phyloP scores from a whole-genome alignment of 2,113 vertebrate genomes.

The Cheilinus undulatus region DNA sequence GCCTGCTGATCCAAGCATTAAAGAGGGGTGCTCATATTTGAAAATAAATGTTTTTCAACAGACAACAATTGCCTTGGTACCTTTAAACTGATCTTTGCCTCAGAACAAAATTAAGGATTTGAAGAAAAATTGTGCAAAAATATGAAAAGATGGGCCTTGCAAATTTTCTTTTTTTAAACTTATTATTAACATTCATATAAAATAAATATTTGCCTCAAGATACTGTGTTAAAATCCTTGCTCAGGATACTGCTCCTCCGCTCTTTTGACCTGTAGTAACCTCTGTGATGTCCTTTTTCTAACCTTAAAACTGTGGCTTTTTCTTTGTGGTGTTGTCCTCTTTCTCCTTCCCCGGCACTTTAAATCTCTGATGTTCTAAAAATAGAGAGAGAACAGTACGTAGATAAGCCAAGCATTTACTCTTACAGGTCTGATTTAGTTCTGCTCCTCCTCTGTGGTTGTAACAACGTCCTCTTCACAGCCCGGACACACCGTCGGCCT shows the following conservation, averaged over 20 bases:
- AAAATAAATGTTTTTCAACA: too few relatives aligned
- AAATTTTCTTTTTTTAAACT: neutral
- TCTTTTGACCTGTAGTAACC: conserved; percentile 39
- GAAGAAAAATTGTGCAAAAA: neutral
- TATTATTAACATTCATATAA: neutral
- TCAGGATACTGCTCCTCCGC: conserved; percentile 56
- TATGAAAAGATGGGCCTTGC: neutral
- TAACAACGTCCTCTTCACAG: conserved; percentile 77
- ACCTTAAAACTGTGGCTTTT: conserved; percentile 60
- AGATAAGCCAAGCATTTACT: conserved; percentile 55
- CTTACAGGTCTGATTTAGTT: conserved; percentile 62
- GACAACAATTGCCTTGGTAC: neutral
- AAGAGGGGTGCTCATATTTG: too few relatives aligned
- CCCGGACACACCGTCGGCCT: conserved; percentile 64
- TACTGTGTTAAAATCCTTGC: neutral
- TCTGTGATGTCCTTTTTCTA: conserved; percentile 41
- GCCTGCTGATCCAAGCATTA: too few relatives aligned
- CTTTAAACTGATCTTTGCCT: neutral
- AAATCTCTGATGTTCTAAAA: conserved; percentile 41
- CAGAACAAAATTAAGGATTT: neutral
- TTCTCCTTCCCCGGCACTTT: conserved; percentile 44
- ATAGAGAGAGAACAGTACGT: conserved; percentile 58
- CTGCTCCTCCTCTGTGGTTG: conserved; percentile 69
- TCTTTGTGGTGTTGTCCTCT: conserved; percentile 58
- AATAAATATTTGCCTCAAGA: neutral